These are phyloP conservation scores for Drosophila parthenogenetica DNA, from an alignment of 2,888 invertebrate genomes.

Conservation along the genomic window DNA sequence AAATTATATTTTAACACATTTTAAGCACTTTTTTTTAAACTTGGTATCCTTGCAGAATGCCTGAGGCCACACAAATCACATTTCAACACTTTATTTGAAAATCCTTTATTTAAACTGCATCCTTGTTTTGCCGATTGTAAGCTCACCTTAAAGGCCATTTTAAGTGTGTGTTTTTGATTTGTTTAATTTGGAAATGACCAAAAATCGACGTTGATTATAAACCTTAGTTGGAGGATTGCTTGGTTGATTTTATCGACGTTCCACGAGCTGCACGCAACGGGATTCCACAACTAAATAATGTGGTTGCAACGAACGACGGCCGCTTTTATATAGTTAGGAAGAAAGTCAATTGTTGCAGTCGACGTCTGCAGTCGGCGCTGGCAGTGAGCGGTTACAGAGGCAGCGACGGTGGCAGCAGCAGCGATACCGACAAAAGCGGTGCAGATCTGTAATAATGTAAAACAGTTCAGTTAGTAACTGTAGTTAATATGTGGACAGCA, in stretches of 20 bases:
- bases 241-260: slow-evolving; percentile 44
- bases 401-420: slow-evolving; percentile 25
- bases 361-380: slow-evolving; percentile 21
- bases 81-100: slow-evolving; percentile 28
- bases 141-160: slow-evolving; percentile 84
- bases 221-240: slow-evolving; percentile 33
- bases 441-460: slow-evolving; percentile 59
- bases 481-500: slow-evolving; percentile 30
- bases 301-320: slow-evolving; percentile 82
- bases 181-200: slow-evolving; percentile 70
- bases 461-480: slow-evolving; percentile 61
- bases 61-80: slow-evolving; percentile 22
- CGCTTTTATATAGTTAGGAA: slow-evolving; percentile 85
- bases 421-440: slow-evolving; percentile 23
- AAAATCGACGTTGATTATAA: slow-evolving; percentile 50
- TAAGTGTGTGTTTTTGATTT: slow-evolving; percentile 34
- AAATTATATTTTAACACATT: slow-evolving; percentile 25
- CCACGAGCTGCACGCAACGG: slow-evolving; percentile 84
- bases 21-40: slow-evolving; percentile 16
- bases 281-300: slow-evolving; percentile 85
- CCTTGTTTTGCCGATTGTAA: slow-evolving; percentile 28
- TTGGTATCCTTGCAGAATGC: slow-evolving; percentile 19
- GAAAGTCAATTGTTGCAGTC: slow-evolving; percentile 81
- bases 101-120: slow-evolving; percentile 59
- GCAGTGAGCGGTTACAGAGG: slow-evolving; percentile 27